Evolutionary conservation across 2,888 invertebrate genomes (phyloP).

Genomic region (Orthonevra nobilis): DNA sequence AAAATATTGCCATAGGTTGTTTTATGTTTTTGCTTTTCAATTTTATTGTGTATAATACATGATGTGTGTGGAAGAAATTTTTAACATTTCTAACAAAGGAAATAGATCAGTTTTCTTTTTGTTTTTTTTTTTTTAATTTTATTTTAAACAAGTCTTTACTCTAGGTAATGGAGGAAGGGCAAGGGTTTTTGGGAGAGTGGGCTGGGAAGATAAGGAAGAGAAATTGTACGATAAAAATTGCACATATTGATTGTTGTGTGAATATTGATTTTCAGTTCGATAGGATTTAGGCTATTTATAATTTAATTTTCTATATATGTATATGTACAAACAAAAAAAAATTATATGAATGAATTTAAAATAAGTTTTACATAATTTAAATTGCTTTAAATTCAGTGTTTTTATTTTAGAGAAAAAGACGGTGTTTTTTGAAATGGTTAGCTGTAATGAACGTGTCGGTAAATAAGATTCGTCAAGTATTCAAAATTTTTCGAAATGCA

Average conservation of each 20-base stretch:
- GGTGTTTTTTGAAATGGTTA: no score
- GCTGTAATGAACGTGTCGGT: no score
- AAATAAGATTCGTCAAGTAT: no score
- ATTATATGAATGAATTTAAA: conserved; percentile 3
- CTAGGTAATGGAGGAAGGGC: conserved; percentile 61
- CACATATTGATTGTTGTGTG: conserved; percentile 70
- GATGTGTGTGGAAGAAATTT: conserved; percentile 66
- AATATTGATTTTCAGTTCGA: conserved; percentile 69
- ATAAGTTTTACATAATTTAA: neutral
- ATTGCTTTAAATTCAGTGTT: conserved; percentile 12
- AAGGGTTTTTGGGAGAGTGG: conserved; percentile 41
- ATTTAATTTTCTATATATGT: conserved; percentile 22
- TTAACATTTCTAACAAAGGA: conserved; percentile 58
- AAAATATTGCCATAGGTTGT: conserved; percentile 62
- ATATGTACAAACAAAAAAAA: conserved; percentile 32
- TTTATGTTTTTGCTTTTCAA: conserved; percentile 6
- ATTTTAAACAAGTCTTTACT: conserved; percentile 67
- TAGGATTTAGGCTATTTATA: conserved; percentile 58
- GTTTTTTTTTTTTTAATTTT: conserved; percentile 36
- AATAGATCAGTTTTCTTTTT: conserved; percentile 45
- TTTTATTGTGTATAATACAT: conserved; percentile 60
- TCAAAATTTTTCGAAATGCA: no score
- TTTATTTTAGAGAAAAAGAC: conserved; percentile 30
- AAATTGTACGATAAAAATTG: conserved; percentile 65
- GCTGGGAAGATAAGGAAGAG: no score